Base-by-base conservation (phyloP, 2,888 invertebrate species). In the Cantharis rustica region DNA sequence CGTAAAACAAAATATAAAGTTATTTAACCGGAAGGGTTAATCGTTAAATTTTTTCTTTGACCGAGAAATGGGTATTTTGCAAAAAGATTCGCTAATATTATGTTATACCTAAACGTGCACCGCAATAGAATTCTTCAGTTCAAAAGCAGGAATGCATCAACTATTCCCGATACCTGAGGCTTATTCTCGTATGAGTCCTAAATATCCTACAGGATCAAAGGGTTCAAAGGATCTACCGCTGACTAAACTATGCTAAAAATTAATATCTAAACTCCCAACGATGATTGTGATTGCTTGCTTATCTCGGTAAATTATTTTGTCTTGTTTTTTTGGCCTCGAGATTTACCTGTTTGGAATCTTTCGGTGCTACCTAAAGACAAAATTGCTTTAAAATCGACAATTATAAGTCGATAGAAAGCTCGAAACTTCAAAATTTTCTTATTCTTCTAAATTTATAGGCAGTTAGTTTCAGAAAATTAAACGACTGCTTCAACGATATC, bases 181-280 rank as follows among this genome's bases (percentile, higher is more conserved):
- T 83, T 80, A 80, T 81, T 81, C 78, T 79, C 81, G 81, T 79
- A 80, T 77, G 77, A 77, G 79, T 75, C 79, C 80, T 80, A 75
- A 79, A 74, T 78, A 78, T 80, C 79, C 79, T 75, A 77, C 77
- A 75, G 80, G 80, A 82, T 82, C 81, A 81, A 81, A 82, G 81
- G 80, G 80, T 80, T 82, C 82, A 83, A 83, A 82, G 82, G 82
- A 81, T 79, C 79, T 80, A 82, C 84, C 80, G 83, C 84, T 83
- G 83, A 83, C 84, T 85, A 84, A 87, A 87, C 87, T 87, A 87
- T 87, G 87, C 86, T 86, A 87, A 87, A 87, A 87, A 87, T 87
- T 87, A 87, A 87, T 87, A 86, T 86, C 85, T 86, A 83, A 76
- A 84, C 17, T 47, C 47, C 86, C 83, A 83, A 82, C 83, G 85